A percentile compares a stretch with the other conserved stretches of the same genome.
These are phyloP conservation scores for Erannis defoliaria DNA, from an alignment of 2,888 invertebrate species.

Conservation along the genomic window DNA sequence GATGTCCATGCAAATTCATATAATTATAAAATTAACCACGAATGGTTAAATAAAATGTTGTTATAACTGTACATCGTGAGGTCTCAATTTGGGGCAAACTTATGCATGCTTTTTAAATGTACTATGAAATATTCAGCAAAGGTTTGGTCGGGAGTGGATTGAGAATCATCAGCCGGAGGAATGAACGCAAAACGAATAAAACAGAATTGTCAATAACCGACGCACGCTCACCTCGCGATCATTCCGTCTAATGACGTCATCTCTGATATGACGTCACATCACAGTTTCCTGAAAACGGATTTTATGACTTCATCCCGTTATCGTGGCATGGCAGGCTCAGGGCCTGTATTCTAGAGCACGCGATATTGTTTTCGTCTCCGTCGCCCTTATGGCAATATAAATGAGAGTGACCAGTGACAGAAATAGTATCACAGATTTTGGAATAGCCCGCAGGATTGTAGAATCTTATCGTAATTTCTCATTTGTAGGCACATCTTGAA, in stretches of 20 bases:
- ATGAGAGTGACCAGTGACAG: no score
- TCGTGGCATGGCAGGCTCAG: conserved; percentile 56
- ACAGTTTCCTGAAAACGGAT: conserved; percentile 56
- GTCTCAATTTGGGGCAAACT: no score
- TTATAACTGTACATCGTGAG: no score
- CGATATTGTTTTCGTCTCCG: no score
- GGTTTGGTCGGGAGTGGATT: not conserved
- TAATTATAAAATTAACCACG: no score
- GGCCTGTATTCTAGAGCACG: conserved; percentile 7
- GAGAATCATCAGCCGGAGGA: not conserved
- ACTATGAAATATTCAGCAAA: not conserved
- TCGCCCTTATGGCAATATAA: no score
- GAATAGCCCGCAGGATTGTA: conserved; percentile 35
- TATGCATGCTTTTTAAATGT: not conserved
- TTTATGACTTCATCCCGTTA: conserved; percentile 66
- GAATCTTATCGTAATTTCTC: conserved; percentile 51
- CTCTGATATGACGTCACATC: conserved; percentile 36
- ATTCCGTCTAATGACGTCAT: conserved; percentile 40
- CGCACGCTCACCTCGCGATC: conserved; percentile 35
- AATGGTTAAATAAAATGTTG: no score
- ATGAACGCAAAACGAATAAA: conserved; percentile 29
- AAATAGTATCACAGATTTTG: no score
- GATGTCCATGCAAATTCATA: no score
- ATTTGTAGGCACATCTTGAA: conserved; percentile 47
- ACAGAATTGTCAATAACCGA: conserved; percentile 35